Conservation (phyloP, 2,113 vertebrate genomes). For the Sarotherodon lohbergeri region DNA sequence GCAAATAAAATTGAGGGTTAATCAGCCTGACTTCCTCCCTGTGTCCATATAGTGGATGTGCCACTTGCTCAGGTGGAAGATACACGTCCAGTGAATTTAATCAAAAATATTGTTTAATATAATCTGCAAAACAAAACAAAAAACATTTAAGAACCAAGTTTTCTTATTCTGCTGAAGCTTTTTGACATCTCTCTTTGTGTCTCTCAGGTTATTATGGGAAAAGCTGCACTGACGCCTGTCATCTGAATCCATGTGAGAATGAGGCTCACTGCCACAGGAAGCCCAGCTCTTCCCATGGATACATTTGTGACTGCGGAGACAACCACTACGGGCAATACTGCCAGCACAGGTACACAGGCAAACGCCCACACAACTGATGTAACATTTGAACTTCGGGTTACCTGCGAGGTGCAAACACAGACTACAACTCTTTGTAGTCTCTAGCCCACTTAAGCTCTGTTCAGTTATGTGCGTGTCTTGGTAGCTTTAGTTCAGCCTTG, state of each 20-base stretch:
- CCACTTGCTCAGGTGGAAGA: accelerated
- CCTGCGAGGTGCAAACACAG: background rate
- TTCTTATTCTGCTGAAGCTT: background rate
- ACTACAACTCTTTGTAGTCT: background rate
- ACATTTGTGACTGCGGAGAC: slow-evolving; percentile 86
- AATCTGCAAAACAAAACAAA: background rate
- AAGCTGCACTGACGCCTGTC: slow-evolving; percentile 86
- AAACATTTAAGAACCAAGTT: background rate
- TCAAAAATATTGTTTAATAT: background rate
- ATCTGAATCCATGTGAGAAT: slow-evolving; percentile 95
- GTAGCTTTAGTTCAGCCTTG: background rate
- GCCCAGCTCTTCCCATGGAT: slow-evolving; percentile 81
- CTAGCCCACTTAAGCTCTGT: background rate
- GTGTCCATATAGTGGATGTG: background rate
- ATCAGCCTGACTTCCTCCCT: background rate
- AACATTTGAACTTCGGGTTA: background rate
- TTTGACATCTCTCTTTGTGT: background rate
- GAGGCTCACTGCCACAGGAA: slow-evolving; percentile 87
- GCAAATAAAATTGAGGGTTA: background rate
- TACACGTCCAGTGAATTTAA: background rate
- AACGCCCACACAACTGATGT: background rate
- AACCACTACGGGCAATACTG: slow-evolving; percentile 95
- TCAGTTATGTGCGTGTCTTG: background rate
- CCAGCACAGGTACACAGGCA: slow-evolving; percentile 83
- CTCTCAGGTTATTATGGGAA: slow-evolving; percentile 87